These are phyloP conservation scores for Drosophila lini DNA, from an alignment of 1,140 invertebrate genomes.

Conservation along the genomic window DNA sequence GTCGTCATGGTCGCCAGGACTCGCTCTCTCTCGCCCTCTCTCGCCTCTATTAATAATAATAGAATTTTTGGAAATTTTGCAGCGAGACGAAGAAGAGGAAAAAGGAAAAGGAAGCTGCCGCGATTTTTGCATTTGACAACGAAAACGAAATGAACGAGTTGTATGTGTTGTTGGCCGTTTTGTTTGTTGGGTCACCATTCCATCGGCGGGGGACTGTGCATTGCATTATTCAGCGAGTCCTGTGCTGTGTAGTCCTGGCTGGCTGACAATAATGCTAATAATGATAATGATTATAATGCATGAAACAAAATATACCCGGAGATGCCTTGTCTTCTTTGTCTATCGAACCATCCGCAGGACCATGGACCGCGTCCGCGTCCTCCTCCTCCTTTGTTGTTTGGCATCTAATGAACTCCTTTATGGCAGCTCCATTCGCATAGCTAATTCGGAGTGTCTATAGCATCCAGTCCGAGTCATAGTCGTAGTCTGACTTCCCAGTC, in stretches of 20 bases:
- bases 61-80: conserved; percentile 79
- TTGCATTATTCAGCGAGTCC: conserved; percentile 55
- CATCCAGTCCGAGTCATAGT: neutral
- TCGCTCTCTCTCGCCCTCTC: neutral
- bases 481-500: no score
- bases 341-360: conserved; percentile 40
- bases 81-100: conserved; percentile 43
- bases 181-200: conserved; percentile 24
- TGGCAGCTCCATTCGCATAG: conserved; percentile 50
- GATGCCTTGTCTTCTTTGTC: conserved; percentile 45
- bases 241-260: conserved; percentile 9
- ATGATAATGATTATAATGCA: conserved; percentile 59
- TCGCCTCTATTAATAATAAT: conserved; percentile 79
- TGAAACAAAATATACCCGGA: conserved; percentile 50
- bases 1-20: conserved; percentile 68
- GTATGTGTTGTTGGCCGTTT: conserved; percentile 14
- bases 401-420: conserved; percentile 61
- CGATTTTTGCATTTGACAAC: conserved; percentile 79
- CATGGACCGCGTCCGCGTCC: conserved; percentile 1
- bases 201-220: conserved; percentile 37
- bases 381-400: conserved; percentile 17
- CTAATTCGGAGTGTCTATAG: conserved; percentile 38
- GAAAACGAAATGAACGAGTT: conserved; percentile 65
- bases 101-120: conserved; percentile 76
- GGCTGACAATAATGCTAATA: conserved; percentile 64